These are phyloP conservation scores for Aurelia coerulea DNA, from an alignment of 30 jellyfish, hydroid and myxozoan species.

Conservation along the genomic window DNA sequence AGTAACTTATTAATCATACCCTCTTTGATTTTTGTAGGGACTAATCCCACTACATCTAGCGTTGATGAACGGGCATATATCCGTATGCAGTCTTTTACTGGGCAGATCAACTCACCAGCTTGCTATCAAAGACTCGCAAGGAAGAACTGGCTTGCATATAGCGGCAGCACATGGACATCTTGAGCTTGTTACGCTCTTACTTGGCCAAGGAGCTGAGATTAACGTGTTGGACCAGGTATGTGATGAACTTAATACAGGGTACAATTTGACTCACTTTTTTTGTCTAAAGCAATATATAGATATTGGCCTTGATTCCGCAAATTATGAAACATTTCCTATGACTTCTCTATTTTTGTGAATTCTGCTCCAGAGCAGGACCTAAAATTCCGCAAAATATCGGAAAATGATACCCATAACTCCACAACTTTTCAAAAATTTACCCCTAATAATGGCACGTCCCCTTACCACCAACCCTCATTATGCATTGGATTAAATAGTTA, in stretches of 20 bases:
- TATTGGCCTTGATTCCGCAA: no score
- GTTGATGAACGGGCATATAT: conserved; percentile 82
- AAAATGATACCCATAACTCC: no score
- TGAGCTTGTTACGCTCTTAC: conserved; percentile 90
- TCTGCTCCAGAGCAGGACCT: no score
- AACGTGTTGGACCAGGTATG: conserved; percentile 84
- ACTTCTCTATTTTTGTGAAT: no score
- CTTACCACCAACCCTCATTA: no score
- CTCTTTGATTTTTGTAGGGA: conserved; percentile 48
- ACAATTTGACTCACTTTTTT: not conserved
- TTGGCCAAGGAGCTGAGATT: conserved; percentile 98
- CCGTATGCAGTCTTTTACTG: conserved; percentile 86
- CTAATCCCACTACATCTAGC: conserved; percentile 88
- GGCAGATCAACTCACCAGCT: conserved; percentile 93
- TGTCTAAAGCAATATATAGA: no score
- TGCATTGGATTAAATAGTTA: no score
- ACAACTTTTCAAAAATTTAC: no score
- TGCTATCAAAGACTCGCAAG: conserved; percentile 62
- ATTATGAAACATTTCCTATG: no score
- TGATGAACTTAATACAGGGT: not conserved
- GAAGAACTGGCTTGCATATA: conserved; percentile 90
- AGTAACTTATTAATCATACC: no score
- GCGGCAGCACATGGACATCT: conserved; percentile 94
- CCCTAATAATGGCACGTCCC: no score
- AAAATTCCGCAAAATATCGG: no score